Percentiles rank a stretch among this genome's conserved stretches.
phyloP scores from a whole-genome alignment of 2,113 vertebrate species.

The Phyllostomus hastatus region DNA sequence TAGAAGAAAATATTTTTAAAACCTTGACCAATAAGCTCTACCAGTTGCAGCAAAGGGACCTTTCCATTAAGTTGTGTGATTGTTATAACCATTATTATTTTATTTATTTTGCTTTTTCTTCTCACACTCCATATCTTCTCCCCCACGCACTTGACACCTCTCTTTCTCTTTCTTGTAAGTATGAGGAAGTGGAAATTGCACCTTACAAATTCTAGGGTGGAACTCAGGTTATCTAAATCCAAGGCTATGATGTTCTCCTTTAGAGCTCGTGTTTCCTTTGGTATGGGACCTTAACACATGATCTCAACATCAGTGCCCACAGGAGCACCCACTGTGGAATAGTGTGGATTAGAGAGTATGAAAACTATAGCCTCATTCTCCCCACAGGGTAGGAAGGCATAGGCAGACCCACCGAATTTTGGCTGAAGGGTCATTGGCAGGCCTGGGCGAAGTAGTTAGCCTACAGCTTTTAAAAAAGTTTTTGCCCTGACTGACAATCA shows the following conservation, averaged over 20 bases:
- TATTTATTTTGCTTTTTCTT: neutral
- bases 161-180: neutral
- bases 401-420: neutral
- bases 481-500: too few species aligned
- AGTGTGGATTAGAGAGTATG: neutral
- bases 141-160: neutral
- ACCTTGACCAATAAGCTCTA: neutral
- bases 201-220: neutral
- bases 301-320: neutral
- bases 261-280: neutral
- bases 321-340: too few species aligned
- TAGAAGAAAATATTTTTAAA: neutral
- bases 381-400: neutral
- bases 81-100: neutral
- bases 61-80: neutral
- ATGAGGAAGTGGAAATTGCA: neutral
- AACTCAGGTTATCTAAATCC: neutral
- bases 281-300: neutral
- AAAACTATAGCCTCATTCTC: neutral
- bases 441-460: neutral
- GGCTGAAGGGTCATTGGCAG: neutral
- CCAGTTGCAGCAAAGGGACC: neutral
- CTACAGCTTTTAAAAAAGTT: neutral
- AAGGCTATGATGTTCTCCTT: neutral
- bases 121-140: neutral